These are phyloP conservation scores for Bubo bubo DNA, from an alignment of 2,113 vertebrate species.

Conservation along the genomic window DNA sequence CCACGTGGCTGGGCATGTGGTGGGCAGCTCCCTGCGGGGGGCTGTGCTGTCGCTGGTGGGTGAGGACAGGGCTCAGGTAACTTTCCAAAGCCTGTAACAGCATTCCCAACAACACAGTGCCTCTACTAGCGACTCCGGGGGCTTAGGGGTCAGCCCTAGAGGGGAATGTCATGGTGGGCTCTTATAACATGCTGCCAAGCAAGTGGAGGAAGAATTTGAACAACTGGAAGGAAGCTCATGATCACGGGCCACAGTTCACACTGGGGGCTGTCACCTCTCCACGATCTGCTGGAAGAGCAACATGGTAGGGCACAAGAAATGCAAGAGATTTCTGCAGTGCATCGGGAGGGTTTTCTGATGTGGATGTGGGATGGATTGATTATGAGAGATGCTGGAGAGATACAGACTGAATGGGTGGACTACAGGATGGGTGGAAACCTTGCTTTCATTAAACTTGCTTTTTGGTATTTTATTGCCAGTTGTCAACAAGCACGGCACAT, in stretches of 20 bases:
- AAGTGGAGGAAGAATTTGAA: background rate
- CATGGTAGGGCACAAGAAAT: background rate
- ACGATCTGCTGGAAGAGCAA: background rate
- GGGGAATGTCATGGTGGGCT: fast-evolving
- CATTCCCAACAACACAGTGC: background rate
- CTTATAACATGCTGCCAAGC: background rate
- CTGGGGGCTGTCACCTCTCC: background rate
- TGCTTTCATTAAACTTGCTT: background rate
- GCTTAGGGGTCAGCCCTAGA: background rate
- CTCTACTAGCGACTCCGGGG: background rate
- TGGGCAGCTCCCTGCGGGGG: background rate
- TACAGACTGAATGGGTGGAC: background rate
- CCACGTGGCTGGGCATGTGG: fast-evolving
- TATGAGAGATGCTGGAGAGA: background rate
- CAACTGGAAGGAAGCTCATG: background rate
- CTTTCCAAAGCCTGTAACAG: background rate
- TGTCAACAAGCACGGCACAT: background rate
- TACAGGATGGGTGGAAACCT: background rate
- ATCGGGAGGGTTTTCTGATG: background rate
- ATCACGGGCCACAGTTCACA: background rate
- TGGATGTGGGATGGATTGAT: background rate
- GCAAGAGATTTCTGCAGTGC: background rate
- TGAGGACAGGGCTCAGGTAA: background rate
- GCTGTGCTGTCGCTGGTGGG: background rate
- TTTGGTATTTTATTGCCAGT: background rate